A percentile compares a stretch with the other conserved stretches of the same genome.
These are phyloP conservation scores for Discoglossus pictus DNA, from an alignment of 2,797 vertebrate genomes.

Conservation along the genomic window DNA sequence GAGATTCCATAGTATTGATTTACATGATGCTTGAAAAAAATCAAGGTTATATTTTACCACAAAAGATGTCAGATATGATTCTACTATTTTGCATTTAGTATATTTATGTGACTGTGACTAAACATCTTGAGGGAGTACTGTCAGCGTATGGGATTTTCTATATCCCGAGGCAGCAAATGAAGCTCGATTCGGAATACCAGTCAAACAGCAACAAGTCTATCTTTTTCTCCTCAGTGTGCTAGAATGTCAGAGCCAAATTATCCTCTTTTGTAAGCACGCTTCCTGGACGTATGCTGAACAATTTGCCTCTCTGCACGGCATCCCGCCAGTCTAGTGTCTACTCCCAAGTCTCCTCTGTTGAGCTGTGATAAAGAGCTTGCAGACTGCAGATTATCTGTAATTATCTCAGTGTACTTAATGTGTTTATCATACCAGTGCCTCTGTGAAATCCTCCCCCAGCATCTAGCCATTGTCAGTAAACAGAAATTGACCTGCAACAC, in stretches of 20 bases:
- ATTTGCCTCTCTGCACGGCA: conserved; percentile 48
- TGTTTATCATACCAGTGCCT: conserved; percentile 50
- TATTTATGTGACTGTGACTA: conserved; percentile 1
- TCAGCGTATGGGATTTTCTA: not conserved
- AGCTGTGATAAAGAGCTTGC: conserved; percentile 51
- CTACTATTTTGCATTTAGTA: no score
- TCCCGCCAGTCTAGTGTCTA: conserved; percentile 43
- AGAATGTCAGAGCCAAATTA: conserved; percentile 37
- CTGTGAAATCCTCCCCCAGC: conserved; percentile 24
- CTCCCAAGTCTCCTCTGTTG: conserved; percentile 49
- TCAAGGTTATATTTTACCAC: no score
- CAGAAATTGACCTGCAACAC: conserved; percentile 21
- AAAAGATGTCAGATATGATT: no score
- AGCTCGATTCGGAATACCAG: conserved; percentile 27
- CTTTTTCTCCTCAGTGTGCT: conserved; percentile 41
- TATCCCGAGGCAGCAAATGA: conserved; percentile 1
- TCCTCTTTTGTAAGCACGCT: conserved; percentile 41
- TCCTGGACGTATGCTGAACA: conserved; percentile 43
- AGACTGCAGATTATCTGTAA: conserved; percentile 50
- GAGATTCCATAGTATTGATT: no score
- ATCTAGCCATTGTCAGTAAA: conserved; percentile 16
- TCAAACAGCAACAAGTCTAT: conserved; percentile 33
- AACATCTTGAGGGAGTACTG: conserved; percentile 5
- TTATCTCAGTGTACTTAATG: conserved; percentile 50
- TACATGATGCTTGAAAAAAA: conserved; percentile 5